Percentiles rank a stretch among this genome's conserved stretches.
Evolutionary conservation across 2,113 vertebrate species (phyloP).

Genomic region (Calidris pygmaea): DNA sequence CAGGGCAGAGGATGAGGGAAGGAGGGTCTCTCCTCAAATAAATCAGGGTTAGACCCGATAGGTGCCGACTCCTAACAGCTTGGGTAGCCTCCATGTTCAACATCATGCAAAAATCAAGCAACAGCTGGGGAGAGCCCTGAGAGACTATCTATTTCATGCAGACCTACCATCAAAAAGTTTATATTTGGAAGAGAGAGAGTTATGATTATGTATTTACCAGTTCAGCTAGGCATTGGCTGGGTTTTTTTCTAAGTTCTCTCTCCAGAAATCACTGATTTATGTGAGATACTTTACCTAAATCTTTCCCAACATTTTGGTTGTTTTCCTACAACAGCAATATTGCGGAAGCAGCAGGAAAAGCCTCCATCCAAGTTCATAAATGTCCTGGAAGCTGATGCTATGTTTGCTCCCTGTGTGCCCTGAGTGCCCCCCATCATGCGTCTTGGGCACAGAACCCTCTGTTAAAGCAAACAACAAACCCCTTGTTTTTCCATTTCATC

Average conservation of each 20-base stretch:
- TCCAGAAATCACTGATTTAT: neutral
- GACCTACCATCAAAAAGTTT: neutral
- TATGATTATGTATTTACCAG: neutral
- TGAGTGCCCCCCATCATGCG: accelerated
- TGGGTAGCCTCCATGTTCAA: neutral
- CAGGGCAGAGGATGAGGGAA: neutral
- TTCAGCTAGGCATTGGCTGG: neutral
- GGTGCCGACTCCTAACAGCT: neutral
- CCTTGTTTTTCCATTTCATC: neutral
- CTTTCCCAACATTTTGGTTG: neutral
- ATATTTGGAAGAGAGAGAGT: neutral
- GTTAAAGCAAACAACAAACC: neutral
- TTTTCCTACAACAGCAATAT: neutral
- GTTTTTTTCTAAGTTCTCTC: neutral
- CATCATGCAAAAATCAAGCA: neutral
- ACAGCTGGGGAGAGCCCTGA: neutral
- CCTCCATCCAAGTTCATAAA: neutral
- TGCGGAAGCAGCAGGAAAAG: neutral
- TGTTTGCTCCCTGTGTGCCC: neutral
- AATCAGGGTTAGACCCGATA: neutral
- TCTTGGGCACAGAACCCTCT: neutral
- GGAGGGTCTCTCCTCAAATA: neutral
- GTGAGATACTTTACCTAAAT: neutral
- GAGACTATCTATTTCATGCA: neutral
- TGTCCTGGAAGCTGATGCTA: neutral